Percentiles rank a stretch among this genome's conserved stretches.
phyloP scores from a whole-genome alignment of 2,797 vertebrate species.

The Simalia tracyae region DNA sequence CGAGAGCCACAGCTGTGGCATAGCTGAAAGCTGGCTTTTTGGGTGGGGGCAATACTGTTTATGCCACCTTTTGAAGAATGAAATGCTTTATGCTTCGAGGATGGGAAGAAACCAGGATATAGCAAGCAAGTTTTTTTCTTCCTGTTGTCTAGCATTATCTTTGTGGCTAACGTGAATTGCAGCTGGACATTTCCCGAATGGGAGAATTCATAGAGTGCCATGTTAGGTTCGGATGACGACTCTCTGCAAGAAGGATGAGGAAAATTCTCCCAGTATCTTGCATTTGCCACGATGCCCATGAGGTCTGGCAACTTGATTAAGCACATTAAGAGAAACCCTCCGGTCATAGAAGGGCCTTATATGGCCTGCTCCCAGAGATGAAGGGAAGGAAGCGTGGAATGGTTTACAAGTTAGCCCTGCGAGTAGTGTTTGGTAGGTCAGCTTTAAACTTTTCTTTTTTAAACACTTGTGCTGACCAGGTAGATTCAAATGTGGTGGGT shows the following conservation, averaged over 20 bases:
- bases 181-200: too few relatives aligned
- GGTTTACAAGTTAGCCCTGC: constrained; percentile 48
- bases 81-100: background rate
- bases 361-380: background rate
- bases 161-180: background rate
- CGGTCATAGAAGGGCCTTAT: constrained; percentile 1
- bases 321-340: background rate
- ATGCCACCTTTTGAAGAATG: background rate
- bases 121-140: background rate
- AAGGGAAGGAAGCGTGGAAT: background rate
- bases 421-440: background rate
- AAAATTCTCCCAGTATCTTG: background rate
- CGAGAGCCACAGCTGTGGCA: background rate
- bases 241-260: background rate
- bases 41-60: too few relatives aligned
- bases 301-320: background rate
- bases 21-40: background rate
- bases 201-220: background rate
- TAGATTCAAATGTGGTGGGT: background rate
- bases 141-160: background rate
- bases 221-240: too few relatives aligned
- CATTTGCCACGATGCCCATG: background rate
- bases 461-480: background rate
- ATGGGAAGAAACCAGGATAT: too few relatives aligned
- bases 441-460: background rate